Percentiles rank a stretch among this genome's conserved stretches.
Conservation (phyloP, 2,113 vertebrate genomes). For the Australoheros scitulus region DNA sequence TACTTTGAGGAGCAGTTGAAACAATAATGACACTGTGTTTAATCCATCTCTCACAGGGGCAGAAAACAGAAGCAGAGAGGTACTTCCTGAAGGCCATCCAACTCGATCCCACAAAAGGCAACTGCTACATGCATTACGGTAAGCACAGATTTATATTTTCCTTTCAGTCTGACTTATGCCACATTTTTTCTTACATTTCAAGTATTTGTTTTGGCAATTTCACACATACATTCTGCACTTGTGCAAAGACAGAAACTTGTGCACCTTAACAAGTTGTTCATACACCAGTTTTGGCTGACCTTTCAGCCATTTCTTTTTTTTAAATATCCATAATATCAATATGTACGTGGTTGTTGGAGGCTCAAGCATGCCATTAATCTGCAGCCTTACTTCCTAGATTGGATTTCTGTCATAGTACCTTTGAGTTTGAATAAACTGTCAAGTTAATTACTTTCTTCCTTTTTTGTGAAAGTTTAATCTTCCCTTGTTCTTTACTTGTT, state of each 20-base stretch:
- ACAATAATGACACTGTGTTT: constrained; percentile 53
- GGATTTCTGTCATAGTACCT: neutral
- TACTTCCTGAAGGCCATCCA: constrained; percentile 97
- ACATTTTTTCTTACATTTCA: constrained; percentile 13
- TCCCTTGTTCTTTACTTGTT: neutral
- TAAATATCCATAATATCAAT: neutral
- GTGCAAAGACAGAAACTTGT: constrained; percentile 33
- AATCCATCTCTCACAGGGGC: constrained; percentile 84
- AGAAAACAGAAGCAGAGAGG: constrained; percentile 93
- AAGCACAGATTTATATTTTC: constrained; percentile 58
- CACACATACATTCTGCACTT: neutral
- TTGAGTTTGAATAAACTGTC: neutral
- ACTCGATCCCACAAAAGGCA: constrained; percentile 95
- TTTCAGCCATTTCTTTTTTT: constrained; percentile 8
- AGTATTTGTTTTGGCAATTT: constrained; percentile 9
- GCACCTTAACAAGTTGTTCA: neutral
- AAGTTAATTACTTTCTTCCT: constrained; percentile 2
- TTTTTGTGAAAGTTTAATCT: neutral
- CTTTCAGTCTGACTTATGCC: constrained; percentile 11
- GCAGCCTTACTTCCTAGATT: neutral
- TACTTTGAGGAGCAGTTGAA: constrained; percentile 45
- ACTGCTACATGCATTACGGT: constrained; percentile 99
- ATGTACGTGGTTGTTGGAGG: neutral
- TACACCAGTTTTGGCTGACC: constrained; percentile 38
- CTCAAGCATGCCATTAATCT: neutral